These are phyloP conservation scores for Balearica regulorum DNA, from an alignment of 2,797 vertebrate genomes.

Conservation along the genomic window DNA sequence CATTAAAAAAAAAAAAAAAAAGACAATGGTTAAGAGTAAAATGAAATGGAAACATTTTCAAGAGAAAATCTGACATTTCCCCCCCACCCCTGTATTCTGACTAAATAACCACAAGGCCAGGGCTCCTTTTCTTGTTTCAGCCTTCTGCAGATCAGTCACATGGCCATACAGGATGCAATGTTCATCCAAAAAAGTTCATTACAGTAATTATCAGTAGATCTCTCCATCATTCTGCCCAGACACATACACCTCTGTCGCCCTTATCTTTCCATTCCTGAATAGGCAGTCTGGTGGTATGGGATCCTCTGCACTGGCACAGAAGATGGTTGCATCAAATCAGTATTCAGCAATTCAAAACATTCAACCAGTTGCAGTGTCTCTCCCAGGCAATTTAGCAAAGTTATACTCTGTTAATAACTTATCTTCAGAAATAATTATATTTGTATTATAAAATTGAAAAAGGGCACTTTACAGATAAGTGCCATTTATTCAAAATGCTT, in stretches of 20 bases:
- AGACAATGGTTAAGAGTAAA: not conserved
- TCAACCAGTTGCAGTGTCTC: not conserved
- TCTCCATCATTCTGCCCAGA: not conserved
- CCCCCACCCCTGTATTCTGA: not conserved
- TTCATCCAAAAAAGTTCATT: not conserved
- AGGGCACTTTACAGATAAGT: slow-evolving; percentile 12
- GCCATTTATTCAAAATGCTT: slow-evolving; percentile 11
- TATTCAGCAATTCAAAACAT: not conserved
- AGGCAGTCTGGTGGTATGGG: not conserved
- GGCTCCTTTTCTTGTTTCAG: not conserved
- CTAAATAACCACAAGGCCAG: not conserved
- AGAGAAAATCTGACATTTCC: not conserved
- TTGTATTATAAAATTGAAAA: not conserved
- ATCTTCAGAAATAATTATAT: slow-evolving; percentile 15
- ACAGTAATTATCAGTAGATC: not conserved
- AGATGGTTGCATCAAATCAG: not conserved
- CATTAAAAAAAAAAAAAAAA: not conserved
- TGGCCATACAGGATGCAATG: not conserved
- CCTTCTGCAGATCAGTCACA: not conserved
- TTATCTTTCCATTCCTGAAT: not conserved
- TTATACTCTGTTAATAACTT: slow-evolving; percentile 1
- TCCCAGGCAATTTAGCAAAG: not conserved
- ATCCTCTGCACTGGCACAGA: not conserved
- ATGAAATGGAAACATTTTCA: not conserved
- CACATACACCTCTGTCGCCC: not conserved